Conservation (phyloP, 2,888 invertebrate species). For the Macrophya annulata region DNA sequence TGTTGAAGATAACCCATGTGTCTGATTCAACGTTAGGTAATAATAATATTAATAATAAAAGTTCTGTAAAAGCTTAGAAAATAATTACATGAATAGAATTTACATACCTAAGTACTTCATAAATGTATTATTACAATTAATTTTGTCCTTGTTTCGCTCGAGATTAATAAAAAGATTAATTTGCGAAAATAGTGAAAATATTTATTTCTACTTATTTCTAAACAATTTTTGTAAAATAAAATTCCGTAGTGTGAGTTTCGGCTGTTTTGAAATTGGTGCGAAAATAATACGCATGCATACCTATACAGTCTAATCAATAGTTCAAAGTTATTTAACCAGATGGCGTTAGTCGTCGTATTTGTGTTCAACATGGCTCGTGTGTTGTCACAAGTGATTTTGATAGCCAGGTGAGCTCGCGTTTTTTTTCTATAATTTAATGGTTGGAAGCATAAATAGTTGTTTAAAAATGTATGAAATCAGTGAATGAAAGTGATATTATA, state of each 20-base stretch:
- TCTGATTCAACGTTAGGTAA: background rate
- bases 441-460: constrained; percentile 12
- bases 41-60: background rate
- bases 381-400: constrained; percentile 68
- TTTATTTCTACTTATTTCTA: background rate
- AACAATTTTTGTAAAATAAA: background rate
- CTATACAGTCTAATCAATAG: constrained; percentile 45
- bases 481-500: constrained; percentile 48
- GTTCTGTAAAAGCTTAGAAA: background rate
- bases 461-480: constrained; percentile 39
- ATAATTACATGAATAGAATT: background rate
- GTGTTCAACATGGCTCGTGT: constrained; percentile 74
- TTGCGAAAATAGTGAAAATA: background rate
- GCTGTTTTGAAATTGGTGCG: background rate
- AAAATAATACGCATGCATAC: background rate
- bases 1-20: background rate
- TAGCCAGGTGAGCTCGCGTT: constrained; percentile 70
- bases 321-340: constrained; percentile 39
- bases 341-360: constrained; percentile 62
- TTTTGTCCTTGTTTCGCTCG: background rate
- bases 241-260: background rate
- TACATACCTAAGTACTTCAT: background rate
- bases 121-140: constrained; percentile 12
- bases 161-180: constrained; percentile 19
- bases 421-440: constrained; percentile 60